A percentile compares a stretch with the other conserved stretches of the same genome.
phyloP scores from a whole-genome alignment of 2,113 vertebrate genomes.

The Garra rufa region DNA sequence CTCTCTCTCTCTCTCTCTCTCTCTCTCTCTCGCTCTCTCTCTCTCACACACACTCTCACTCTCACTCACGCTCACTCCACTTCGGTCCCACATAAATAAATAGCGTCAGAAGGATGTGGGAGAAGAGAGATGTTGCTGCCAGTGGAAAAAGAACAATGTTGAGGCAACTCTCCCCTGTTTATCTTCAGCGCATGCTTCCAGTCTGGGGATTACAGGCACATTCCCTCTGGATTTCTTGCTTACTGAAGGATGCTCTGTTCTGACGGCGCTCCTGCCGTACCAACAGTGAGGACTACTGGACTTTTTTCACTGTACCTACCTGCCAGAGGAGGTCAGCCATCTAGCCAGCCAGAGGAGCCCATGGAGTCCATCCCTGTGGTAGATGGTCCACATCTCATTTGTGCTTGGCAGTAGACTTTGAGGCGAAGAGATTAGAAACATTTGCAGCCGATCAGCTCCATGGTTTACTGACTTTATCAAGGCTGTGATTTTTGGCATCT shows the following conservation, averaged over 20 bases:
- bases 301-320: slow-evolving; percentile 43
- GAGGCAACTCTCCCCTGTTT: slow-evolving; percentile 54
- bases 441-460: slow-evolving; percentile 54
- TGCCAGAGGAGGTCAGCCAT: slow-evolving; percentile 25
- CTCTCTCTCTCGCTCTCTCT: too few species aligned
- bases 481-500: slow-evolving; percentile 65
- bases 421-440: slow-evolving; percentile 49
- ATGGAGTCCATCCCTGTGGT: slow-evolving; percentile 54
- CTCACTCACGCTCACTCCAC: slow-evolving; percentile 32
- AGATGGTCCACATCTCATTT: slow-evolving; percentile 35
- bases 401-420: slow-evolving; percentile 44
- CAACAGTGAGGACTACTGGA: slow-evolving; percentile 53
- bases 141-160: slow-evolving; percentile 60
- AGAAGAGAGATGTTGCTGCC: slow-evolving; percentile 58
- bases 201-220: slow-evolving; percentile 53
- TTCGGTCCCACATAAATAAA: slow-evolving; percentile 58
- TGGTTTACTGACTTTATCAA: slow-evolving; percentile 65
- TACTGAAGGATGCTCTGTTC: slow-evolving; percentile 62
- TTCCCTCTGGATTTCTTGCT: slow-evolving; percentile 19
- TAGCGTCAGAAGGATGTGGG: slow-evolving; percentile 53
- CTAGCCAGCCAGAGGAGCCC: slow-evolving; percentile 47
- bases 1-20: too few species aligned
- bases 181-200: slow-evolving; percentile 36
- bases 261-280: slow-evolving; percentile 34
- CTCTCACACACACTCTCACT: too few species aligned